Evolutionary conservation across 1,140 invertebrate species (phyloP).

Genomic region (Mesaphorura yosii): DNA sequence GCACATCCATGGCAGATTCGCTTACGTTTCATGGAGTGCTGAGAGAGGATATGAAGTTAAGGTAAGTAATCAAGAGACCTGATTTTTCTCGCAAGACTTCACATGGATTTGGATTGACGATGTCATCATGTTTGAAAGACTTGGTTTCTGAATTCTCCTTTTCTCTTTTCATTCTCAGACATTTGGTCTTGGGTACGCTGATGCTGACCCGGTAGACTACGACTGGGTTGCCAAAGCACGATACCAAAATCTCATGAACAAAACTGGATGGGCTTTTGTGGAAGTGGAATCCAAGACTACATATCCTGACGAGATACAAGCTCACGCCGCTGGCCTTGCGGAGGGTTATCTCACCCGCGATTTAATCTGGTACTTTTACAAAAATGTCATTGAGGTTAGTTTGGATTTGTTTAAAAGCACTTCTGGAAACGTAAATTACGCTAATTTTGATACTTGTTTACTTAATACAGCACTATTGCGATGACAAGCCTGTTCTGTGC

Average conservation of each 20-base stretch:
- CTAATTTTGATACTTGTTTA: not conserved
- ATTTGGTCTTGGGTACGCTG: slow-evolving; percentile 7
- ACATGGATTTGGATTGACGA: not conserved
- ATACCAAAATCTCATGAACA: slow-evolving; percentile 13
- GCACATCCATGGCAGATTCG: slow-evolving; percentile 27
- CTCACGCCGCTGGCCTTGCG: slow-evolving; percentile 75
- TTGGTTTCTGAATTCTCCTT: slow-evolving; percentile 5
- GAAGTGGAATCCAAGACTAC: slow-evolving; percentile 61
- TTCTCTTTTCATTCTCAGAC: slow-evolving; percentile 14
- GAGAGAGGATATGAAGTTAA: slow-evolving; percentile 31
- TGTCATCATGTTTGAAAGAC: not conserved
- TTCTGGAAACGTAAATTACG: not conserved
- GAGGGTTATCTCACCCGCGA: slow-evolving; percentile 72
- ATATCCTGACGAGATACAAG: slow-evolving; percentile 64
- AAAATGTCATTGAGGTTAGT: slow-evolving; percentile 56
- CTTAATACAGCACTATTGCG: slow-evolving; percentile 44
- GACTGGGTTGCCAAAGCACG: slow-evolving; percentile 30
- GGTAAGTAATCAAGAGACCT: slow-evolving; percentile 20
- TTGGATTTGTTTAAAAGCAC: not conserved
- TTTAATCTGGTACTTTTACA: slow-evolving; percentile 66
- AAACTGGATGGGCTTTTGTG: slow-evolving; percentile 54
- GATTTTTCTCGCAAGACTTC: not conserved
- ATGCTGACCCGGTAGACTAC: not conserved
- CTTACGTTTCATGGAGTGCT: slow-evolving; percentile 27
- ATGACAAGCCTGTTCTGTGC: slow-evolving; percentile 54